Conservation (phyloP, 1,140 invertebrate genomes). For the Stegodyphus dumicola region DNA sequence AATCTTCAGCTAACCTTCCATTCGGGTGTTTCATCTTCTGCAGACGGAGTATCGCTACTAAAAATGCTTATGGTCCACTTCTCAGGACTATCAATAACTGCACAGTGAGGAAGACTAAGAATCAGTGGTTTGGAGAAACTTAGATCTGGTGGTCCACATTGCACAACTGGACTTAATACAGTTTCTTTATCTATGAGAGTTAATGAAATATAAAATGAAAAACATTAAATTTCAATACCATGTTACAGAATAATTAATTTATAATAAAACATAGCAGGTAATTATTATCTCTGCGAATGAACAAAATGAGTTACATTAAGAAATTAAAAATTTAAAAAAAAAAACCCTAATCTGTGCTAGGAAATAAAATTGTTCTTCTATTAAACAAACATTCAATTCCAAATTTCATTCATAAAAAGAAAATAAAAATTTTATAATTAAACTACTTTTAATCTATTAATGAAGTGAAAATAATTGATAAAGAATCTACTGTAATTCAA, state of each 20-base stretch:
- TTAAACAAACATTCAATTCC: too few relatives aligned
- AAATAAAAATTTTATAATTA: too few relatives aligned
- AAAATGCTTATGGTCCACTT: conserved; percentile 69
- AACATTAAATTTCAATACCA: background rate
- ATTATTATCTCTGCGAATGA: background rate
- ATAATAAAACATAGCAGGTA: background rate
- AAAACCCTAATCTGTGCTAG: too few relatives aligned
- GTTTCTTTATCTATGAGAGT: conserved; percentile 78
- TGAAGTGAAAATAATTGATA: too few relatives aligned
- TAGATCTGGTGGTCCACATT: conserved; percentile 83
- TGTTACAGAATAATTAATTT: background rate
- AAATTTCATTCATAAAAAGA: too few relatives aligned
- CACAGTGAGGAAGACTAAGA: conserved; percentile 92
- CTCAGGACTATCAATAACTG: conserved; percentile 78
- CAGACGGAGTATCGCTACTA: conserved; percentile 67
- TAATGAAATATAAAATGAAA: conserved; percentile 49
- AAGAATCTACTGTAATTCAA: too few relatives aligned
- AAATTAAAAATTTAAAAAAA: too few relatives aligned
- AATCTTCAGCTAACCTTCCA: conserved; percentile 65
- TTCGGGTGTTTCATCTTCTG: conserved; percentile 64
- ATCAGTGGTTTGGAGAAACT: conserved; percentile 89
- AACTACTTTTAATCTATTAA: too few relatives aligned
- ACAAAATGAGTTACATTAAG: too few relatives aligned
- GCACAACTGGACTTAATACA: conserved; percentile 90
- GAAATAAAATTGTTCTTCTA: too few relatives aligned